Percentiles rank a stretch among this genome's conserved stretches.
These are phyloP conservation scores for Ceratina calcarata DNA, from an alignment of 1,140 invertebrate species.

Conservation along the genomic window DNA sequence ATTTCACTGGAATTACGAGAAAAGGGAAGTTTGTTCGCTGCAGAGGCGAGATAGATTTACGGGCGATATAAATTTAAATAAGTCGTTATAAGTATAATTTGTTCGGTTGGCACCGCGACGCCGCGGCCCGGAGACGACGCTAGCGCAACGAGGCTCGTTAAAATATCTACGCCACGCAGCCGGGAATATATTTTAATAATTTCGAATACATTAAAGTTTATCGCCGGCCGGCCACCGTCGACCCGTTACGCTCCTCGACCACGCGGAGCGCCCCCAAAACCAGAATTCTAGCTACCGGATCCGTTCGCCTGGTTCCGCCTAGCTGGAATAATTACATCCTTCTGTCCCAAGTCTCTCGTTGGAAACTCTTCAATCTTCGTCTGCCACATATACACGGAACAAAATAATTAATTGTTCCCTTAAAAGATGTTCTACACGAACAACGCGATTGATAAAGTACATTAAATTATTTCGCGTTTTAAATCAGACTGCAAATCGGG, in stretches of 20 bases:
- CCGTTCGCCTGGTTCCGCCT: constrained; percentile 42
- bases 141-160: constrained; percentile 73
- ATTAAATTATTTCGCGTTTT: too few species aligned
- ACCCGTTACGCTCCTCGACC: constrained; percentile 44
- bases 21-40: background rate
- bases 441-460: too few species aligned
- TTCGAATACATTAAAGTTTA: constrained; percentile 80
- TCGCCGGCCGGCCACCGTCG: constrained; percentile 67
- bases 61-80: constrained; percentile 75
- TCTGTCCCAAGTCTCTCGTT: too few species aligned
- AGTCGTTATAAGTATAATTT: constrained; percentile 79
- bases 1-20: background rate
- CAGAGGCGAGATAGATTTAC: constrained; percentile 41
- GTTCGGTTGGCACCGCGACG: constrained; percentile 69
- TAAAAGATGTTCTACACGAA: too few species aligned
- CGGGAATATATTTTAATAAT: constrained; percentile 80
- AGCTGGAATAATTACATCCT: constrained; percentile 52
- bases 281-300: constrained; percentile 42
- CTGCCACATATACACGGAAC: too few species aligned
- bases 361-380: too few species aligned
- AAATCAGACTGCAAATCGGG: too few species aligned
- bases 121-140: constrained; percentile 36
- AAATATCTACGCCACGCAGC: constrained; percentile 75
- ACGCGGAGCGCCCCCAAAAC: constrained; percentile 51
- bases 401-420: too few species aligned